Percentiles rank a stretch among this genome's conserved stretches.
phyloP scores from a whole-genome alignment of 2,888 invertebrate species.

The Andrena fulva region DNA sequence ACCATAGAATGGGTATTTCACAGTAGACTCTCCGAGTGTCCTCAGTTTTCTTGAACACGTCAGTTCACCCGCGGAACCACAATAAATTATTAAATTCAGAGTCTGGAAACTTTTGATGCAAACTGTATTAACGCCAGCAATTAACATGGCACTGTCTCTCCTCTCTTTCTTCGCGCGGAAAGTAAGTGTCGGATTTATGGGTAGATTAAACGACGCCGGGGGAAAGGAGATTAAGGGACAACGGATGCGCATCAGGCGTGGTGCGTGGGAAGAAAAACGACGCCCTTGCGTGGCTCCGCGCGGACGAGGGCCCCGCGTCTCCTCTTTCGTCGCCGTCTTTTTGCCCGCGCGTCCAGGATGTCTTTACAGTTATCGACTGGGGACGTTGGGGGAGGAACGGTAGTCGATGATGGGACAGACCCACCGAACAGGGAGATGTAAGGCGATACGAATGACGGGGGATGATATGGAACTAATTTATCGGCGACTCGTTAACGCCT shows the following conservation, averaged over 20 bases:
- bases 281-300: slow-evolving; percentile 10
- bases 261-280: slow-evolving; percentile 38
- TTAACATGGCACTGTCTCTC: slow-evolving; percentile 60
- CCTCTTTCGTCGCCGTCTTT: slow-evolving; percentile 26
- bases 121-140: slow-evolving; percentile 25
- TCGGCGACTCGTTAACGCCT: slow-evolving; percentile 38
- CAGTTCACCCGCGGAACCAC: not conserved
- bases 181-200: slow-evolving; percentile 62
- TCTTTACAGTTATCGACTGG: slow-evolving; percentile 45
- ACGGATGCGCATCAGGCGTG: slow-evolving; percentile 17
- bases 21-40: no score
- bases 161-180: slow-evolving; percentile 40
- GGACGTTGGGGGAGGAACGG: slow-evolving; percentile 41
- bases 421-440: slow-evolving; percentile 36
- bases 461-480: slow-evolving; percentile 46
- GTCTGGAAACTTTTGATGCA: not conserved
- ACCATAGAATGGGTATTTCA: not conserved
- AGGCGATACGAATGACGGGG: slow-evolving; percentile 33
- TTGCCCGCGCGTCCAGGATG: not conserved
- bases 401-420: slow-evolving; percentile 50
- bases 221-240: slow-evolving; percentile 29
- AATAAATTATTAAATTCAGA: no score
- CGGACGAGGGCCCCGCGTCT: slow-evolving; percentile 22
- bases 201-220: slow-evolving; percentile 57
- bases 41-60: no score